phyloP scores from a whole-genome alignment of 2,797 vertebrate species.

The Brotula barbata region DNA sequence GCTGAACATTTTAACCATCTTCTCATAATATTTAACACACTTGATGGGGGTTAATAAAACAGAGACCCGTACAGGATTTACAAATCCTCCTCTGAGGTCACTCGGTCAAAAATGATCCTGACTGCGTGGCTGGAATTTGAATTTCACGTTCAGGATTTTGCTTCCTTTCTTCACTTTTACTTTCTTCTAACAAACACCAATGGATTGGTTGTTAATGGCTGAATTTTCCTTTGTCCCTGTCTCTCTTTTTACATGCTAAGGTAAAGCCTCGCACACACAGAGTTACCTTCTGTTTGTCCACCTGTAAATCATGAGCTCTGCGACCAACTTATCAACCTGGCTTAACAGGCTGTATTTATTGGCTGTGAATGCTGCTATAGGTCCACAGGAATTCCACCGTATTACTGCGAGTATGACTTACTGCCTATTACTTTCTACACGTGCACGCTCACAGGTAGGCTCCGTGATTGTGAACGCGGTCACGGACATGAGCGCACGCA shows the following conservation, averaged over 20 bases:
- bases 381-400: slow-evolving; percentile 53
- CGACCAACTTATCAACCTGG: slow-evolving; percentile 40
- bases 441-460: slow-evolving; percentile 20
- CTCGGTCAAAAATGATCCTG: not conserved
- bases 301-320: slow-evolving; percentile 56
- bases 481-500: slow-evolving; percentile 39
- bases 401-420: slow-evolving; percentile 57
- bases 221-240: slow-evolving; percentile 19
- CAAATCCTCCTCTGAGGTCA: slow-evolving; percentile 1
- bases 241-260: not conserved
- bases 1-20: not conserved
- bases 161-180: not conserved
- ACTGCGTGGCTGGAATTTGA: slow-evolving; percentile 1
- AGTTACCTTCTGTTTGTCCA: slow-evolving; percentile 48
- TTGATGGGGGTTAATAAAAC: slow-evolving; percentile 5
- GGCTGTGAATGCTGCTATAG: slow-evolving; percentile 44
- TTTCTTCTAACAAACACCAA: not conserved
- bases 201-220: not conserved
- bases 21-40: slow-evolving; percentile 6
- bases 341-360: slow-evolving; percentile 60
- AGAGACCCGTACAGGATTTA: not conserved
- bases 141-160: not conserved
- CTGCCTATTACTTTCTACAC: slow-evolving; percentile 42
- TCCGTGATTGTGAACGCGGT: slow-evolving; percentile 43
- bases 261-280: slow-evolving; percentile 9